phyloP scores from a whole-genome alignment of 2,113 vertebrate species.

The Trichechus manatus region DNA sequence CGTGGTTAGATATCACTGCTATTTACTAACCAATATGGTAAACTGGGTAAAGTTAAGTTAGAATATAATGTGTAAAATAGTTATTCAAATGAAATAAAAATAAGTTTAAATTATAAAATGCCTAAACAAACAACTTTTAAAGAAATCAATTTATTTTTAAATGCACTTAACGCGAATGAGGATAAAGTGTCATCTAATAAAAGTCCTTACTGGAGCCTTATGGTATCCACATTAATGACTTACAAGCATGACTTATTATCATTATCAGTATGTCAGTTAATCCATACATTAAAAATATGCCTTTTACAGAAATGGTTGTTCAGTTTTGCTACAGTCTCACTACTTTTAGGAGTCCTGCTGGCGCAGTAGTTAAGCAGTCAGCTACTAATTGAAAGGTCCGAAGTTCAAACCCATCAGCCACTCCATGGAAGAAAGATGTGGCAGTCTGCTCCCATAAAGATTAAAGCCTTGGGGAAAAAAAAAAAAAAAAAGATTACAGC shows the following conservation, averaged over 20 bases:
- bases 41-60: not conserved
- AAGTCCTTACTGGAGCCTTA: not conserved
- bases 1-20: not conserved
- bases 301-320: not conserved
- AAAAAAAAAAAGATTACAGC: not conserved
- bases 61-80: not conserved
- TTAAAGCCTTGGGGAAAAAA: no score
- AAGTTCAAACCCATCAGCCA: not conserved
- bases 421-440: not conserved
- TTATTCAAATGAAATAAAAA: constrained; percentile 27
- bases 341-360: not conserved
- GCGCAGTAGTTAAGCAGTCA: not conserved
- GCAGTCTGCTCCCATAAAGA: not conserved
- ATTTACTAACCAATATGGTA: not conserved
- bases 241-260: not conserved
- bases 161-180: not conserved
- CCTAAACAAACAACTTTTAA: constrained; percentile 5
- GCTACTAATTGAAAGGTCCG: not conserved
- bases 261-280: not conserved
- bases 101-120: constrained; percentile 34
- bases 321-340: not conserved
- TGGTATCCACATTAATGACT: not conserved
- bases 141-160: constrained; percentile 47
- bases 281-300: not conserved
- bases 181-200: not conserved